Base-by-base conservation (phyloP, 2,888 invertebrate species). In the Caradrina kadenii region DNA sequence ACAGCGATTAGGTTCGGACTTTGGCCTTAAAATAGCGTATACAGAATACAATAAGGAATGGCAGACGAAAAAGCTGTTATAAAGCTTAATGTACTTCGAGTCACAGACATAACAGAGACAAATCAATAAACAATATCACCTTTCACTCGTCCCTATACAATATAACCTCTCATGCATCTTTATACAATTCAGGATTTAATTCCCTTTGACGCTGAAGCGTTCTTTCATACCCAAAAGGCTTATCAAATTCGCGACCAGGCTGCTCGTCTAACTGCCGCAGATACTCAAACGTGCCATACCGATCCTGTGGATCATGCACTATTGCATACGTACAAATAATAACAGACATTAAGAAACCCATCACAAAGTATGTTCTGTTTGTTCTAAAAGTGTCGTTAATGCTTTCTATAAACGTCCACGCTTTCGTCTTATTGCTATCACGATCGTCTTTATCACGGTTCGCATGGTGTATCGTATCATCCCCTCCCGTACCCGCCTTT, bases 121-220 rank as follows among this genome's bases (percentile, higher is more conserved):
- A 13, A 45, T 19, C 15, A 8, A 53, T 42, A 45, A 17, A 15
- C 11, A 42, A 21, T 13, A 19, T 15, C 7, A 56, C 21, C 31
- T 67, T 13, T 55, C 76, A 83, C 77, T 88, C 84, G 54, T 89
- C 94, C 1, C 95, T 93, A 88, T 42, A 42, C 4, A 10, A 88
- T 42, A 42, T 1, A 10, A 22, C 8, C 26, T 26, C 26, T 54
- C 3, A 17, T 17, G 94, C 39, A 52, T 89, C 94, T 1, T 95
- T 93, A 88, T 93, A 94, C 78, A 95, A 85, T 7, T 94, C 88
- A 7, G 94, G 94, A 53, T 93, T 80, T n/a, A 88, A 63, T 59
- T 91, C 91, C 58, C 31, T 91, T 52, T 90, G 75, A 49, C 80
- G 89, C 48, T 89, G 66, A 10, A 94, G 63, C 5, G 87, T 21